phyloP scores from a whole-genome alignment of 1,140 invertebrate genomes.

The Drosophila oshimai region DNA sequence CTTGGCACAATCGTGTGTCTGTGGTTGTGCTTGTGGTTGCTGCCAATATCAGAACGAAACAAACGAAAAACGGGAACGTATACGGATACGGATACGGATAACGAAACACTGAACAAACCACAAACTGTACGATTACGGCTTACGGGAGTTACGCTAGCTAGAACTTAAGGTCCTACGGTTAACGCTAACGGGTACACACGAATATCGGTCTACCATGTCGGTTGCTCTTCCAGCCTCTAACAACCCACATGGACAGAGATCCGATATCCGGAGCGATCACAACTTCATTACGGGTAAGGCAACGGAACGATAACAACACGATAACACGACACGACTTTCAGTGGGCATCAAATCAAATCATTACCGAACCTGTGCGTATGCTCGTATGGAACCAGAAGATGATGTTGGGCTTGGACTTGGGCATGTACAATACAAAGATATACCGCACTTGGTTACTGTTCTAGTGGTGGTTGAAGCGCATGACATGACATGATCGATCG shows the following conservation, averaged over 20 bases:
- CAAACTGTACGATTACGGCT: slow-evolving; percentile 43
- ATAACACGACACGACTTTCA: slow-evolving; percentile 46
- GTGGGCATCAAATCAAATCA: slow-evolving; percentile 57
- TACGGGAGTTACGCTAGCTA: slow-evolving; percentile 38
- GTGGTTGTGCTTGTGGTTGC: slow-evolving; percentile 15
- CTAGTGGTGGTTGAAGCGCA: slow-evolving; percentile 59
- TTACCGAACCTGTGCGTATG: slow-evolving; percentile 76
- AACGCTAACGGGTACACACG: slow-evolving; percentile 42
- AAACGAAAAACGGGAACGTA: slow-evolving; percentile 33
- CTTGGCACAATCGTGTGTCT: slow-evolving; percentile 33
- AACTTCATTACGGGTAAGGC: slow-evolving; percentile 31
- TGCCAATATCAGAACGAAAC: slow-evolving; percentile 21
- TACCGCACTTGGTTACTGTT: slow-evolving; percentile 23
- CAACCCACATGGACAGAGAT: slow-evolving; percentile 29
- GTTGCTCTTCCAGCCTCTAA: neutral
- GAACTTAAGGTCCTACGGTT: slow-evolving; percentile 63
- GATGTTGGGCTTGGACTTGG: slow-evolving; percentile 69
- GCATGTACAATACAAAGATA: slow-evolving; percentile 37
- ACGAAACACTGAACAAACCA: slow-evolving; percentile 57
- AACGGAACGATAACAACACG: slow-evolving; percentile 58
- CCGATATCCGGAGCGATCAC: slow-evolving; percentile 6
- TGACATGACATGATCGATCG: slow-evolving; percentile 58
- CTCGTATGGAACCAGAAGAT: slow-evolving; percentile 73
- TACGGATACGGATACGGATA: slow-evolving; percentile 27
- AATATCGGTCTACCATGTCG: slow-evolving; percentile 10